These are phyloP conservation scores for Brachypalpus laphriformis DNA, from an alignment of 2,888 invertebrate genomes.

Conservation along the genomic window DNA sequence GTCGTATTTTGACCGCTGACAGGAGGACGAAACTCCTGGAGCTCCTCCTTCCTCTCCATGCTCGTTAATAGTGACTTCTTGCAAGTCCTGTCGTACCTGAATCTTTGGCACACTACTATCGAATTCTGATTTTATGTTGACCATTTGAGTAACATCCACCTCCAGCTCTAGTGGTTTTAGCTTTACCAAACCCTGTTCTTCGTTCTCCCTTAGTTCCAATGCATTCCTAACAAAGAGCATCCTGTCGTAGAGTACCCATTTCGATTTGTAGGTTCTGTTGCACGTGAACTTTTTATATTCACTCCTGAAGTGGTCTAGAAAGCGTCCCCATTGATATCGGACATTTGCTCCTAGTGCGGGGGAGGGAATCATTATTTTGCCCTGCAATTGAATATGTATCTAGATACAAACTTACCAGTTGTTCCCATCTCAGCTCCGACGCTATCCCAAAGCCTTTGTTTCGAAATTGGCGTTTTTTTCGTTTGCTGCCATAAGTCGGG, in stretches of 20 bases:
- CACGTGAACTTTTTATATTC: constrained; percentile 74
- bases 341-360: constrained; percentile 74
- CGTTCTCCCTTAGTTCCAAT: constrained; percentile 48
- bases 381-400: too few species aligned
- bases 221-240: constrained; percentile 75
- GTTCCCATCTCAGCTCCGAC: constrained; percentile 35
- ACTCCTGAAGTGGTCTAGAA: constrained; percentile 76
- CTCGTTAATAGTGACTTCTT: too few species aligned
- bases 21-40: constrained; percentile 37
- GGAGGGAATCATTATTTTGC: not conserved
- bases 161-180: not conserved
- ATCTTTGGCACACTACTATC: constrained; percentile 46
- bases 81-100: constrained; percentile 50
- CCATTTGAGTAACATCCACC: not conserved
- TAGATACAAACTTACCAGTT: constrained; percentile 50
- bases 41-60: not conserved
- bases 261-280: constrained; percentile 69
- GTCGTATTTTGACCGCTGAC: not conserved
- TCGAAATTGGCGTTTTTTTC: constrained; percentile 27
- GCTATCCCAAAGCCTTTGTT: constrained; percentile 37
- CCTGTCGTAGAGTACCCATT: constrained; percentile 75
- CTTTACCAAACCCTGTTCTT: not conserved
- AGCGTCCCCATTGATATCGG: constrained; percentile 76
- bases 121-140: constrained; percentile 35
- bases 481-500: constrained; percentile 40